phyloP scores from a whole-genome alignment of 2,797 vertebrate genomes.

The Sarcophilus harrisii region DNA sequence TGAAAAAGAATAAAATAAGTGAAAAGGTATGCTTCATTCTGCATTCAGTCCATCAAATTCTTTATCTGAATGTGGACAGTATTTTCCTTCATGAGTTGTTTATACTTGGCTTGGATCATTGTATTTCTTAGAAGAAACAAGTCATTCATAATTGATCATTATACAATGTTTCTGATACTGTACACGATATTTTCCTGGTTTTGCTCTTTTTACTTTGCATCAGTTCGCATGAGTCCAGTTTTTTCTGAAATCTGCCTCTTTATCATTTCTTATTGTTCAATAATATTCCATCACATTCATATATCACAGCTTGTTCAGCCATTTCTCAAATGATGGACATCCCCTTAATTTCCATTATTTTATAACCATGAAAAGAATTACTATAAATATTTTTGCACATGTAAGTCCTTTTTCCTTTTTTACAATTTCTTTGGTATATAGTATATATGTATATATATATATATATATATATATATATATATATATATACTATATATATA shows the following conservation, averaged over 20 bases:
- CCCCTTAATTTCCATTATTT: background rate
- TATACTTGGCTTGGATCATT: background rate
- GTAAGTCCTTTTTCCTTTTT: background rate
- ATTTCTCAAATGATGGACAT: background rate
- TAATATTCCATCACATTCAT: background rate
- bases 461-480: no score
- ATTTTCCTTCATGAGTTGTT: background rate
- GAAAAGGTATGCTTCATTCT: background rate
- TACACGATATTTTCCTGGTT: background rate
- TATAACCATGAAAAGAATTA: no score
- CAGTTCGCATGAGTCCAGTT: background rate
- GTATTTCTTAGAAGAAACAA: background rate
- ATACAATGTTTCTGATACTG: background rate
- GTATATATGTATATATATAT: no score
- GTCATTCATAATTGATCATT: background rate
- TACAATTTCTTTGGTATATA: background rate
- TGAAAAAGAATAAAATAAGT: background rate
- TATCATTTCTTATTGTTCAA: background rate
- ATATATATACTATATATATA: no score
- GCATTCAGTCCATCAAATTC: background rate
- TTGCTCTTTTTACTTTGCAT: background rate
- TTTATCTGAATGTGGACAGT: background rate
- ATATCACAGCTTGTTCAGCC: background rate
- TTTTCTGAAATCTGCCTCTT: background rate
- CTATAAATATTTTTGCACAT: background rate